Evolutionary conservation across 1,140 invertebrate species (phyloP), one percentile per base, ranked within the genome.

Genomic region (Adoxophyes honmai): DNA sequence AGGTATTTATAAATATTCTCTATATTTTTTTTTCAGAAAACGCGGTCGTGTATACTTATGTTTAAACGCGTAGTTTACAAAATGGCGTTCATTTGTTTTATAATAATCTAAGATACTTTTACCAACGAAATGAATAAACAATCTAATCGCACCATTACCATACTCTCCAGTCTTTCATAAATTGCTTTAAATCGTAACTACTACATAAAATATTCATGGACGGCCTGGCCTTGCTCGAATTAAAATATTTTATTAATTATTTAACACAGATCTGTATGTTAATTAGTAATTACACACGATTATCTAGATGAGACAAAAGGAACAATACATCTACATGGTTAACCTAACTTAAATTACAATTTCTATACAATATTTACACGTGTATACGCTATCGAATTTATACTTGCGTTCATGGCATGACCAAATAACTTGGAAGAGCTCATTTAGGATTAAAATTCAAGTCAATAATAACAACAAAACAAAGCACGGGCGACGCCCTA

Each of bases 151-250:
- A 48, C 42, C 21, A 13, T 13, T 48, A 11, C 36, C 38, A 61
- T 65, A 44, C 59, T 51, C 57, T 57, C 68, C 80, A 83, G 80
- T 83, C 80, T 83, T 82, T 75, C 62, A 70, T 70, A 68, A 71
- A 68, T 73, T 57, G 69, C 61, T 74, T 72, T 73, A 74, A 75
- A 67, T 81, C 75, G 60, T 72, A 72, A 67, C 53, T 37, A 37
- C 6, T 61, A 66, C 66, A 66, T 68, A 70, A 68, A 69, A 68
- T 67, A 52, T 55, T 60, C 68, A 78, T 88, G 85, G 85, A 88
- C 85, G 85, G 85, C 81, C 73, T 84, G 78, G 81, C 82, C 82
- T 84, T 76, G 56, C 57, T 53, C 34, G 52, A 48, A 56, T 61
- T 44, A 57, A 9, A 52, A 60, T 56, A 35, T 59, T 55, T 64